Percentiles rank a stretch among this genome's conserved stretches.
Conservation (phyloP, 2,888 invertebrate species). For the Oeneis ivallda region DNA sequence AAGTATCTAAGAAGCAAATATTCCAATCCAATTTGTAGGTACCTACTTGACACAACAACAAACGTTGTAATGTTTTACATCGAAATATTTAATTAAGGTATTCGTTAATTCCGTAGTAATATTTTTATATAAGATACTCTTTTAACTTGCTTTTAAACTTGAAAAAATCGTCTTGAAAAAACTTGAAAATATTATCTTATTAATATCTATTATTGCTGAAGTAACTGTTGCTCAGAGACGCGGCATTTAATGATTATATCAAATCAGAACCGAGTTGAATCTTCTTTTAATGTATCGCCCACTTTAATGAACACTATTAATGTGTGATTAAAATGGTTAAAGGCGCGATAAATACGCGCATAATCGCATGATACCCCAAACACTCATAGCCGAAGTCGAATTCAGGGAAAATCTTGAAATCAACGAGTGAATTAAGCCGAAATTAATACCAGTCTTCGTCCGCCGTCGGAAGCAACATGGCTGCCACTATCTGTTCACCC, state of each 20-base stretch:
- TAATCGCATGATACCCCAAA: background rate
- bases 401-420: conserved; percentile 64
- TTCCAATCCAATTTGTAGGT: too few relatives aligned
- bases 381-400: conserved; percentile 29
- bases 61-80: too few relatives aligned
- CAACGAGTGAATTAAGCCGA: conserved; percentile 72
- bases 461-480: conserved; percentile 75
- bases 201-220: too few relatives aligned
- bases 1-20: too few relatives aligned
- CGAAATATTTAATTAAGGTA: too few relatives aligned
- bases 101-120: too few relatives aligned
- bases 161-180: too few relatives aligned
- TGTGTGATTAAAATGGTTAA: background rate
- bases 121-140: too few relatives aligned
- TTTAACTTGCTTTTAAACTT: too few relatives aligned
- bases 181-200: too few relatives aligned
- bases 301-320: background rate
- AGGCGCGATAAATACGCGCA: background rate
- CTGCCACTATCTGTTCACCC: conserved; percentile 60
- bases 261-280: background rate
- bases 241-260: background rate
- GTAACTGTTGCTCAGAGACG: background rate
- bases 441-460: conserved; percentile 78
- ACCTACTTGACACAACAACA: too few relatives aligned
- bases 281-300: too few relatives aligned